Evolutionary conservation across 2,113 vertebrate species (phyloP), one percentile per base, ranked within the genome.

Genomic region (Vimba vimba): DNA sequence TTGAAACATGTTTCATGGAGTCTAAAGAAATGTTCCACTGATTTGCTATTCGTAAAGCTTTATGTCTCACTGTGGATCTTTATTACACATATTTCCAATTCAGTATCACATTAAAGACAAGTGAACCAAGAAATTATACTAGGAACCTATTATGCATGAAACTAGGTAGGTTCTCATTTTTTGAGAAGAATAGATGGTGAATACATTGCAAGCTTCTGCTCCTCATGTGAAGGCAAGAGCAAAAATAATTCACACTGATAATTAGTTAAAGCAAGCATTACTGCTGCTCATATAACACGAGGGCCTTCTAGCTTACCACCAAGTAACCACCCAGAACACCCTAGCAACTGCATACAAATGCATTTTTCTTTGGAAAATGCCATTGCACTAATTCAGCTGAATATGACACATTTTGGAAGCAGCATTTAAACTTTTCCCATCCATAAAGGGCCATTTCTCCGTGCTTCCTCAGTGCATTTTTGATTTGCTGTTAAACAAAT

Each of bases 401-500:
- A 43, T 19, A 73, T 73, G 36, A 23, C 60, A 62, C 60, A 62
- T 62, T 62, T 62, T 62, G 60, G 60, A 62, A 62, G n/a, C n/a
- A 62, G 23, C 60, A 62, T 11, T 87, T 71, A 21, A 71, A 83
- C 68, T 57, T 8, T 57, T 8, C 55, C 55, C 19, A 57, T 13
- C 19, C 55, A 21, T 57, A 57, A 57, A 7, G 55, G 55, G 55
- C 60, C 66, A 43, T 83, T 59, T 21, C 73, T 19, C 27, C 50
- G 36, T 68, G 66, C 82, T 57, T 71, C 66, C 83, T 59, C n/a
- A 69, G 36, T 23, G 10, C 60, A 71, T 68, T 55, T 82, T 77
- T 79, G 43, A 77, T 84, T 64, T 21, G 50, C 60, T 50, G 71
- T 79, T 71, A 52, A 88, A 82, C 50, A 82, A 84, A 88, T 69